Percentiles rank a stretch among this genome's conserved stretches.
These are phyloP conservation scores for Melanotaenia trifasciata DNA, from an alignment of 2,797 vertebrate genomes.

Conservation along the genomic window DNA sequence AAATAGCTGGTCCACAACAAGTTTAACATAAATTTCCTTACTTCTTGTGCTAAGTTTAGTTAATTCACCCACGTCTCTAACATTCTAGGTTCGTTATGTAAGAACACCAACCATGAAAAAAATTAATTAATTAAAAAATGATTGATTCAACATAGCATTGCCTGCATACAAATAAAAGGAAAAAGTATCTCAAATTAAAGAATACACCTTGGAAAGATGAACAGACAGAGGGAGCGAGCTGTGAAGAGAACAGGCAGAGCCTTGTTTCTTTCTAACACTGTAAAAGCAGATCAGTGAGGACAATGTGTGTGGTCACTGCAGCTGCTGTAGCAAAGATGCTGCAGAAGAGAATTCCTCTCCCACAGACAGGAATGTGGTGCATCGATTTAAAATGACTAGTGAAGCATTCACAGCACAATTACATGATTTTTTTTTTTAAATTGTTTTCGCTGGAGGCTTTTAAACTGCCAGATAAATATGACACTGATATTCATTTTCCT, in stretches of 20 bases:
- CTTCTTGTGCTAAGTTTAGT: too few species aligned
- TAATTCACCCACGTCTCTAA: background rate
- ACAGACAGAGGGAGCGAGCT: constrained; percentile 28
- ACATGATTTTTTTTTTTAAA: constrained; percentile 24
- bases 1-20: too few species aligned
- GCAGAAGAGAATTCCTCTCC: constrained; percentile 11
- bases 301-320: constrained; percentile 20
- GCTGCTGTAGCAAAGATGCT: constrained; percentile 21
- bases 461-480: constrained; percentile 5
- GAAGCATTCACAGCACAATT: background rate
- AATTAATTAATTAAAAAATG: background rate
- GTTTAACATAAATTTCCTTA: too few species aligned
- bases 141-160: background rate
- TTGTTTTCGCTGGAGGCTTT: constrained; percentile 10
- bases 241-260: constrained; percentile 43
- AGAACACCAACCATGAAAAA: background rate
- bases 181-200: constrained; percentile 6
- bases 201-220: background rate
- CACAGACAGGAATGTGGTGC: background rate
- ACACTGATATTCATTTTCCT: constrained; percentile 4
- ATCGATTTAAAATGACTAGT: constrained; percentile 8
- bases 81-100: background rate
- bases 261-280: constrained; percentile 42
- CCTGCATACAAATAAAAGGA: constrained; percentile 14
- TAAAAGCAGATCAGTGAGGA: constrained; percentile 19